These are phyloP conservation scores for Hypsibius dujardini DNA, from an alignment of 1,140 invertebrate genomes.

Conservation along the genomic window DNA sequence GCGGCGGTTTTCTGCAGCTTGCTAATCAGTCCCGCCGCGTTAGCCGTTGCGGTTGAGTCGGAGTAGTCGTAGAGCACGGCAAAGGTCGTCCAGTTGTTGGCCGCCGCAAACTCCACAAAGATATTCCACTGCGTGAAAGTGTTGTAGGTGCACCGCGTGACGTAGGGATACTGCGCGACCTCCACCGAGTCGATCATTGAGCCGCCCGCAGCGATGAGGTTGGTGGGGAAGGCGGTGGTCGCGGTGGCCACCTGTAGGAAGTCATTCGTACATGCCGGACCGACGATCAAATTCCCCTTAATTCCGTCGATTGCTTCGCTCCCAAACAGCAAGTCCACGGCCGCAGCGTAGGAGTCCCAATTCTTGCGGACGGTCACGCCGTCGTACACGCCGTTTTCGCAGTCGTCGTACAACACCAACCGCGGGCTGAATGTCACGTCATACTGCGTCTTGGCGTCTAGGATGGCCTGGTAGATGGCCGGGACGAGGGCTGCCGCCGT, in stretches of 20 bases:
- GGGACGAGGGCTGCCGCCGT: not conserved
- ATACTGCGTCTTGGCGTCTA: not conserved
- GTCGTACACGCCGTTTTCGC: not conserved
- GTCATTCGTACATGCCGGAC: not conserved
- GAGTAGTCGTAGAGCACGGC: not conserved
- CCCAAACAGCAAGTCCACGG: not conserved
- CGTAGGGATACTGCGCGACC: constrained; percentile 6
- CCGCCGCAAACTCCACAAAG: not conserved
- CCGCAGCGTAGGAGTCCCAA: not conserved
- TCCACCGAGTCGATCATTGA: not conserved
- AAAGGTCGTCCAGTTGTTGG: not conserved
- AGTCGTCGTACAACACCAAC: constrained; percentile 7
- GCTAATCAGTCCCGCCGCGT: not conserved
- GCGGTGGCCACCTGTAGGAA: not conserved
- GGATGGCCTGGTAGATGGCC: not conserved
- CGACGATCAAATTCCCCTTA: not conserved
- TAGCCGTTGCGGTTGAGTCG: not conserved
- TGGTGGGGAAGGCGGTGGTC: constrained; percentile 8
- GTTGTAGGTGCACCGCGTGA: constrained; percentile 3
- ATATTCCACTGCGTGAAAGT: constrained; percentile 13
- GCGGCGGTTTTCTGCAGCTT: not conserved
- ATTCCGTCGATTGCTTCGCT: not conserved
- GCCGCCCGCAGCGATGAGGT: not conserved
- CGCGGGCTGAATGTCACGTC: not conserved
- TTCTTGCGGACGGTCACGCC: not conserved